Percentiles rank a stretch among this genome's conserved stretches.
Evolutionary conservation across 2,888 invertebrate genomes (phyloP).

Genomic region (Agrilus biguttatus): DNA sequence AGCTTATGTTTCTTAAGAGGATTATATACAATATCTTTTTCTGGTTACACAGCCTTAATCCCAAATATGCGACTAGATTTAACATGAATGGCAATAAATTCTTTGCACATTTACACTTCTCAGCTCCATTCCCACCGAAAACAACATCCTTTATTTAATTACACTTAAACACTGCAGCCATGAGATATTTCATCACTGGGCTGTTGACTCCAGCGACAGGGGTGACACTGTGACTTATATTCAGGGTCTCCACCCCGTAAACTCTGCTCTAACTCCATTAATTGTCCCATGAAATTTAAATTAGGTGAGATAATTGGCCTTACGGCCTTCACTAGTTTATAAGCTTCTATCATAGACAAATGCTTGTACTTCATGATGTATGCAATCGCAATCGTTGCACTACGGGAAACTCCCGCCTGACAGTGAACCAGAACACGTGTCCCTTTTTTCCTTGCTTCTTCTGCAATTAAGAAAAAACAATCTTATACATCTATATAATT

Average conservation of each 20-base stretch:
- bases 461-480: conserved; percentile 34
- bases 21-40: conserved; percentile 9
- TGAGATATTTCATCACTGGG: conserved; percentile 37
- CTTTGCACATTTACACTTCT: conserved; percentile 6
- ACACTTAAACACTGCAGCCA: conserved; percentile 38
- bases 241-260: conserved; percentile 32
- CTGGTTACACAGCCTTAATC: conserved; percentile 32
- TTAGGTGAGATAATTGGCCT: conserved; percentile 89
- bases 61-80: conserved; percentile 20
- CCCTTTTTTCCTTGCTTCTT: conserved; percentile 53
- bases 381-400: conserved; percentile 88
- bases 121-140: conserved; percentile 1
- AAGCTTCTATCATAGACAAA: conserved; percentile 74
- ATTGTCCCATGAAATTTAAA: conserved; percentile 85
- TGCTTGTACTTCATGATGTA: conserved; percentile 84
- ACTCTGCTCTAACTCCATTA: conserved; percentile 68
- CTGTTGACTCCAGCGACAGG: conserved; percentile 38
- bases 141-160: conserved; percentile 9
- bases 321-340: conserved; percentile 69
- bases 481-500: too few relatives aligned
- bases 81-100: conserved; percentile 13
- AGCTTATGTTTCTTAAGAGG: too few relatives aligned
- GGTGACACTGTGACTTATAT: conserved; percentile 31
- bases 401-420: conserved; percentile 88
- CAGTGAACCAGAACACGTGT: conserved; percentile 81